Evolutionary conservation across 64 coral and sea anemone species (phyloP).

Genomic region (Hydrozoanthus tunicans): DNA sequence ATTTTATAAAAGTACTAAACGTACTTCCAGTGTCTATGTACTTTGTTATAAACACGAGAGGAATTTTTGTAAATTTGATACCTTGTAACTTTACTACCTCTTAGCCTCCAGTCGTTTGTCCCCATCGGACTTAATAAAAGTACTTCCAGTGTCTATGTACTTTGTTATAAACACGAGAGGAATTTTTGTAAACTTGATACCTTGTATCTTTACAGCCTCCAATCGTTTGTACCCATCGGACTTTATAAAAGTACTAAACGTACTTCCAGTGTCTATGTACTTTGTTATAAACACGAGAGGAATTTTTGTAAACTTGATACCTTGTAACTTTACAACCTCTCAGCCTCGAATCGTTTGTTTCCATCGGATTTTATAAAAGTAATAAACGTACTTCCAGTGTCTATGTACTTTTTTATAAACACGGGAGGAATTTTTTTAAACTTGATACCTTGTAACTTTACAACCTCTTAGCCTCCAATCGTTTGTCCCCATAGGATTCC

Average conservation of each 20-base stretch:
- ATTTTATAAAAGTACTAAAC: too few species aligned
- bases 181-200: background rate
- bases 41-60: too few species aligned
- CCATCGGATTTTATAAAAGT: background rate
- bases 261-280: too few species aligned
- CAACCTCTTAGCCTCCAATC: slow-evolving; percentile 19
- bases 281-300: too few species aligned
- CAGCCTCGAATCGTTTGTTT: slow-evolving; percentile 31
- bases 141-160: too few species aligned
- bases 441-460: slow-evolving; percentile 17
- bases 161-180: too few species aligned
- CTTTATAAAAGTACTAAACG: too few species aligned
- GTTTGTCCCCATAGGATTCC: slow-evolving; percentile 43
- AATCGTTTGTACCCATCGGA: slow-evolving; percentile 1
- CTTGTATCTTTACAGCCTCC: slow-evolving; percentile 36
- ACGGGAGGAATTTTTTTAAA: too few species aligned
- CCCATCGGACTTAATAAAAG: background rate
- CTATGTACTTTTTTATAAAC: too few species aligned
- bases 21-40: too few species aligned
- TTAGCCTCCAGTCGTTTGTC: slow-evolving; percentile 26
- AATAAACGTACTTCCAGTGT: too few species aligned
- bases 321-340: slow-evolving; percentile 19
- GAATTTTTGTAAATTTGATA: background rate
- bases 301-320: background rate
- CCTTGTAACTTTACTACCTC: slow-evolving; percentile 24